Evolutionary conservation across 1,140 invertebrate species (phyloP), one percentile per base, ranked within the genome.

Genomic region (Wasmannia auropunctata): DNA sequence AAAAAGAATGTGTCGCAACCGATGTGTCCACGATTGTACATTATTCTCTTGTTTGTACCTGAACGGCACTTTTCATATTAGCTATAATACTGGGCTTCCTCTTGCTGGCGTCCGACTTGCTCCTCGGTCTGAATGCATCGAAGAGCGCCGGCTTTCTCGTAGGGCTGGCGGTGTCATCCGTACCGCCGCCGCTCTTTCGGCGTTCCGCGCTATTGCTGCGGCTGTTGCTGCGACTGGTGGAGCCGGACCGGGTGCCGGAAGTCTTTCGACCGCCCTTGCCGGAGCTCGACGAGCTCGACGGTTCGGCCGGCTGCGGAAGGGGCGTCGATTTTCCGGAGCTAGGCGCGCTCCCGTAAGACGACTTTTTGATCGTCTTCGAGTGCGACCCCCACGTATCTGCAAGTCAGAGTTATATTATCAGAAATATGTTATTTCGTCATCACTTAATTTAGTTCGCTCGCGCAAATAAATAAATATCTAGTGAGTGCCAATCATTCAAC

Each of bases 111-210:
- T 98, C 98, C 3, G 96, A 98, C 95, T 97, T 98, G 89, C 96
- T 97, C 86, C 97, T 96, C 56, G 96, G 98, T 91, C 98, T 96
- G 93, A 99, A 98, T 22, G 97, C 97, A 93, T 99, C 98, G 90
- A 99, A 97, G 77, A 99, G 96, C 7, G 96, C 96, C 8, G 96
- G 96, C 67, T 97, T 96, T n/a, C 96, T 95, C 37, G 97, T 97
- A 2, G 97, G 97, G 85, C 96, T 97, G 88, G 96, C 96, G 79
- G 96, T 96, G 79, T 96, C 96, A 85, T 96, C 96, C 87, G 96
- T 95, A 81, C 95, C 96, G 58, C 96, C 95, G 51, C 96, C 96
- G 31, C 96, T 96, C 85, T 95, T 96, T 63, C 96, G 93, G n/a
- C 96, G 95, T 91, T 97, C 96, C 72, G 92, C 95, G 93, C 95